Evolutionary conservation across 2,888 invertebrate species (phyloP), one percentile per base, ranked within the genome.

Genomic region (Gryllus longicercus): DNA sequence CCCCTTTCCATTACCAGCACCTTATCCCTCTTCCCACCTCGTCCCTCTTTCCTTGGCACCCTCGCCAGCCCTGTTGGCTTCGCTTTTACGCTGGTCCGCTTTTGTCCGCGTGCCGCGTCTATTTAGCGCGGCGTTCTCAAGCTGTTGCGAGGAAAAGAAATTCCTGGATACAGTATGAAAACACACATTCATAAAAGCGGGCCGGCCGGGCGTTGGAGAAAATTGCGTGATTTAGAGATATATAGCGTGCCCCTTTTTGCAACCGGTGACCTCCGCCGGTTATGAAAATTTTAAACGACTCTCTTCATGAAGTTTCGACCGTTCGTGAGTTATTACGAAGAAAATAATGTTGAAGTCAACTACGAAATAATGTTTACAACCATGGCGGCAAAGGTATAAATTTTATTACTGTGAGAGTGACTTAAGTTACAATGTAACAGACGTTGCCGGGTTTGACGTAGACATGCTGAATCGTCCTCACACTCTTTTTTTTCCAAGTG

Each of bases 261-360:
- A 18, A n/a, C 63, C 16, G 63, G 4, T 63, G 63, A 63, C 63
- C n/a, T n/a, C n/a, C 63, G 63, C 16, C n/a, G 63, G 38, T 38
- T n/a, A 63, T 63, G 63, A 63, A 63, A 63, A 63, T 63, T 63
- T 63, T 14, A 63, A 63, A 63, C 63, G 63, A 63, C 63, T 63
- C 63, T 18, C 63, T 18, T 63, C 63, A 63, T 63, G n/a, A 63
- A 63, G 63, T 63, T 63, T 63, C 63, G n/a, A 63, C 10, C n/a
- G 63, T 63, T 63, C 63, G 63, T 63, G 63, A 63, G 63, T 63
- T 63, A 63, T 63, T 63, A 63, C 63, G 63, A 63, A 63, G 63
- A 63, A 63, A 63, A 63, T 63, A 11, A 63, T 63, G 63, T 63
- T 63, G 63, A 63, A 14, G n/a, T n/a, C 14, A 63, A 63, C 63